Evolutionary conservation across 2,113 vertebrate genomes (phyloP), one percentile per base, ranked within the genome.

Genomic region (Eupsittula cactorum): DNA sequence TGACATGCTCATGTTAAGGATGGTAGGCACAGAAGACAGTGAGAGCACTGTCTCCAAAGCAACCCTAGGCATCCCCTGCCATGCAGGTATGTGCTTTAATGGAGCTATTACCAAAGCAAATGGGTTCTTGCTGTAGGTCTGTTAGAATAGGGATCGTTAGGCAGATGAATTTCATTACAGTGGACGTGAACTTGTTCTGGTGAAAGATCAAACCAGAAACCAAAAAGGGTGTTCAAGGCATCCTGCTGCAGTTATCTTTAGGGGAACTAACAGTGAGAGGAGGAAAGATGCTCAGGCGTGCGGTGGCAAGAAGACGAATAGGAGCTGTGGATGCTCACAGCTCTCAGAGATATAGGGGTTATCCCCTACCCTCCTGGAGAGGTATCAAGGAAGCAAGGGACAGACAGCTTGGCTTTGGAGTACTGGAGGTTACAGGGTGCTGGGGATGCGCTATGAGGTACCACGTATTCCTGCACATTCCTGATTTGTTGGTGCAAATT

Each of bases 1-100:
- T 18, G 28, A 62, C 27, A 17, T 0, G 1, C n/a, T 60, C 10
- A 8, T 2, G 6, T 27, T 71, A 49, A 81, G 46, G 44, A 28
- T 35, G 46, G 24, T 25, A 28, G 57, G 33, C 59, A 63, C 28
- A 35, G 52, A 68, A 82, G 41, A 57, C 41, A 73, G 20, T 24
- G 55, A 60, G 13, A 62, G 41, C 39, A 55, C 18, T 0, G 0
- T 49, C 57, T 67, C 63, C 52, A 82, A 59, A 81, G 44, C 62
- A 83, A 52, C 21, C 21, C 46, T 39, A 59, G 49, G 62, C 55
- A 88, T 42, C 39, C 17, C 31, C 27, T 60, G 63, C 64, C 50
- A 28, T 27, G 37, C 28, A 50, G 15, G 41, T 69, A 60, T 65
- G 63, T 80, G 59, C 13, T 71, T 55, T 60, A 62, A 62, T 20